Evolutionary conservation across 2,888 invertebrate genomes (phyloP).

Genomic region (Brassicogethes aeneus): DNA sequence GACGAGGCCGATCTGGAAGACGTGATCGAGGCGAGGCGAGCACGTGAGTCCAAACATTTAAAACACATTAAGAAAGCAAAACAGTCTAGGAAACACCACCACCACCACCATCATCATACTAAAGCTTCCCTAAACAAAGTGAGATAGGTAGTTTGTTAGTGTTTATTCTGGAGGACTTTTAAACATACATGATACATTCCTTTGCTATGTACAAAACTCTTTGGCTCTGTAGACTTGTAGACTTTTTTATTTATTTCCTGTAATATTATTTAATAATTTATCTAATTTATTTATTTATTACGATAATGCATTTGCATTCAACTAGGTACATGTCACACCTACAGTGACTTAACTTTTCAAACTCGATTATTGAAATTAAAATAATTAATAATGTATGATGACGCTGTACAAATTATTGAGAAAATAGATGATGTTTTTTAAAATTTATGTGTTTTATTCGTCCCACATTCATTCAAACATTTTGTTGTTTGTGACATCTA

Average conservation of each 20-base stretch:
- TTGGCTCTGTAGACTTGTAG: conserved; percentile 7
- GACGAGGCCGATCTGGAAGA: conserved; percentile 59
- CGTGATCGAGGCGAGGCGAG: conserved; percentile 59
- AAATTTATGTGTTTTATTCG: conserved; percentile 16
- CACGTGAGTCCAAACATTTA: conserved; percentile 76
- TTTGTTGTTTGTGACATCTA: conserved; percentile 36
- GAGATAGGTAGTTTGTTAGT: conserved; percentile 26
- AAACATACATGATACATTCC: not conserved
- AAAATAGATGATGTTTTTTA: conserved; percentile 18
- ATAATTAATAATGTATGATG: no score
- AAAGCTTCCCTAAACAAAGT: conserved; percentile 27
- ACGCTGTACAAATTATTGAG: conserved; percentile 21
- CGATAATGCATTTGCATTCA: conserved; percentile 33
- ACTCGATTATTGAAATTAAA: no score
- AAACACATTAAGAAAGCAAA: conserved; percentile 36
- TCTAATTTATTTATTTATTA: conserved; percentile 37
- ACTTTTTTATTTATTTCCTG: conserved; percentile 36
- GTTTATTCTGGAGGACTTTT: conserved; percentile 40
- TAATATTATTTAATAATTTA: conserved; percentile 42
- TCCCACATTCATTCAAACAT: no score
- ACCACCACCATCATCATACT: no score
- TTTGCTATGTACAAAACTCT: conserved; percentile 8
- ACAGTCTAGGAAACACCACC: conserved; percentile 30
- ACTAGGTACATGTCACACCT: conserved; percentile 42
- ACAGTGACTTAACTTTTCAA: conserved; percentile 38